Evolutionary conservation across 2,888 invertebrate species (phyloP).

Genomic region (Iselma pallidipennis): DNA sequence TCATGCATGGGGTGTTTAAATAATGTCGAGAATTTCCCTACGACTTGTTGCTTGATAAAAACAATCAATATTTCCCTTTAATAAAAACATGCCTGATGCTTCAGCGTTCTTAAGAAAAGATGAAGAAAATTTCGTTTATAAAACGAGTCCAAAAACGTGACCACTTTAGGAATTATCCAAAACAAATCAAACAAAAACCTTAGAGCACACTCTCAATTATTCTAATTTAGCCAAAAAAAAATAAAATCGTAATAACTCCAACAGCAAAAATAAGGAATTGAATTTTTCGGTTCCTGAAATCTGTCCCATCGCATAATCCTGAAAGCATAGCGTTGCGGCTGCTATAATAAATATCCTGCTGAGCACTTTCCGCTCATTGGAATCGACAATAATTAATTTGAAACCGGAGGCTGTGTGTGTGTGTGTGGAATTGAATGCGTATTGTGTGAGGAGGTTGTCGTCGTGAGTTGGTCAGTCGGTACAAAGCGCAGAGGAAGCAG

Average conservation of each 20-base stretch:
- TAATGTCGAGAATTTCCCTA: neutral
- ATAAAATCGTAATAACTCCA: no score
- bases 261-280: no score
- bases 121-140: neutral
- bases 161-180: neutral
- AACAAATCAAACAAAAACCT: neutral
- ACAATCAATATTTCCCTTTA: neutral
- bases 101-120: neutral
- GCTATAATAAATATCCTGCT: constrained; percentile 10
- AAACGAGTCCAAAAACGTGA: neutral
- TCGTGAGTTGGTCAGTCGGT: constrained; percentile 25
- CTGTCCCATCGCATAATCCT: no score
- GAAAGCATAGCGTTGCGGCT: no score
- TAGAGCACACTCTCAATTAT: no score
- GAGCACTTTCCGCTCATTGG: constrained; percentile 5
- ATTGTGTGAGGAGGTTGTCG: constrained; percentile 16
- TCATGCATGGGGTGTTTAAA: neutral
- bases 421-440: constrained; percentile 9
- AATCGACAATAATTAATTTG: constrained; percentile 21
- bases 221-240: no score
- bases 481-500: constrained; percentile 13
- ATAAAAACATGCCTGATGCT: no score
- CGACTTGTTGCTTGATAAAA: neutral
- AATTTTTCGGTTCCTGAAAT: neutral
- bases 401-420: constrained; percentile 15